Evolutionary conservation across 2,113 vertebrate species (phyloP), one percentile per base, ranked within the genome.

Genomic region (Hippotragus niger): DNA sequence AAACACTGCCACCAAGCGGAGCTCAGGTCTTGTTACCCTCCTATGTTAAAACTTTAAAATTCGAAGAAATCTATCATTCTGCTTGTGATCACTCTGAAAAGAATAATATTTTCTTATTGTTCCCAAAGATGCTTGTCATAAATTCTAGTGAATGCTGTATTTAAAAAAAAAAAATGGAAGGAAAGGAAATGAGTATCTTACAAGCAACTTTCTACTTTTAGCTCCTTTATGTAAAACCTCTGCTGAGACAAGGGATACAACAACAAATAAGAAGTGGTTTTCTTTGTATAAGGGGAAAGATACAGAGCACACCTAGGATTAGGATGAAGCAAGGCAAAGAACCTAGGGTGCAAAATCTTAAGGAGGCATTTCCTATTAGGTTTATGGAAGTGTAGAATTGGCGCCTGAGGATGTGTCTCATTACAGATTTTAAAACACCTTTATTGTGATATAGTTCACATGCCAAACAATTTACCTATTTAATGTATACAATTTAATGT

Each of bases 201-300:
- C 16, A 94, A 93, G 25, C 71, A 95, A 36, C 36, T 93, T 85
- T 90, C 86, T 84, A 23, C 57, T 85, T 97, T 81, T 91, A 91
- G 16, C 50, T 60, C 43, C 83, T 27, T 80, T 91, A 91, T 43
- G 53, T 84, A 88, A 93, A 91, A 45, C 76, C 7, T 58, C 57
- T 40, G 82, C 50, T 57, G 43, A 96, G 71, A n/a, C 67, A 87
- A 86, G 47, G n/a, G 6, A 88, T 64, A 57, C 17, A 55, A 71
- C 13, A 88, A 80, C 53, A 92, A 92, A 57, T 62, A 86, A 83
- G 74, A 87, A 93, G 58, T 67, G 31, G 1, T 10, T 67, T 36
- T 91, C 52, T 91, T 55, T 71, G 14, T 88, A 16, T 78, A 60
- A 89, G 10, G 12, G 27, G 7, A 67, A 82, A 88, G 47, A 57